Conservation (phyloP, 92 coral and sea anemone species). For the Bergia puertoricense region DNA sequence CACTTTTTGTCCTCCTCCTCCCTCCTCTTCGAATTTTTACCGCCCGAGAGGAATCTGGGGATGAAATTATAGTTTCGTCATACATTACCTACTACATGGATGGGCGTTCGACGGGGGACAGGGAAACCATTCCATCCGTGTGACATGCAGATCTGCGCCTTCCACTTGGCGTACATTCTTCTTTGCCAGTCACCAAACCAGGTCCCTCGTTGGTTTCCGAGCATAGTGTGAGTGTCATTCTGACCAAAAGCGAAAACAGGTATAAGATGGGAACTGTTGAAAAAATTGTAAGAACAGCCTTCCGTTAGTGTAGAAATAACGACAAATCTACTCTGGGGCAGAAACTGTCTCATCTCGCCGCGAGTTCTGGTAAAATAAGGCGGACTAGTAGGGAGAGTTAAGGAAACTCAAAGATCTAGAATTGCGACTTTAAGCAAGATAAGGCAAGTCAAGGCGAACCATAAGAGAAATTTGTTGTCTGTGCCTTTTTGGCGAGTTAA, state of each 20-base stretch:
- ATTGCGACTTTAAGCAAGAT: too few species aligned
- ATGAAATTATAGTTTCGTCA: neutral
- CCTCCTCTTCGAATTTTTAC: too few species aligned
- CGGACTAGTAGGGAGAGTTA: too few species aligned
- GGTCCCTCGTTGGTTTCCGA: constrained; percentile 55
- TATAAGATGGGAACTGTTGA: constrained; percentile 71
- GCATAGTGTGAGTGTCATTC: constrained; percentile 59
- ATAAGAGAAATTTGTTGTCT: too few species aligned
- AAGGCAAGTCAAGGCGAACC: too few species aligned
- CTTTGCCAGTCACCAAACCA: constrained; percentile 54
- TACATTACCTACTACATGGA: constrained; percentile 46
- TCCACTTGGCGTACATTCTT: constrained; percentile 47
- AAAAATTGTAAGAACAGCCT: neutral
- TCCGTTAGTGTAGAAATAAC: neutral
- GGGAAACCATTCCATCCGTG: constrained; percentile 42
- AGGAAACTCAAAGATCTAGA: too few species aligned
- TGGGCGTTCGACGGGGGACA: constrained; percentile 54
- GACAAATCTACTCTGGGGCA: too few species aligned
- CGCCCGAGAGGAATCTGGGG: too few species aligned
- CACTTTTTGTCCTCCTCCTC: too few species aligned
- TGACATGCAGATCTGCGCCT: constrained; percentile 24
- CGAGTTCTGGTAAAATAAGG: too few species aligned
- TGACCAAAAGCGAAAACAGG: constrained; percentile 95
- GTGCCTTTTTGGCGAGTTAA: too few species aligned
- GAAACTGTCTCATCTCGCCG: too few species aligned